Conservation (phyloP, 2,888 invertebrate species). For the Tyria jacobaeae region DNA sequence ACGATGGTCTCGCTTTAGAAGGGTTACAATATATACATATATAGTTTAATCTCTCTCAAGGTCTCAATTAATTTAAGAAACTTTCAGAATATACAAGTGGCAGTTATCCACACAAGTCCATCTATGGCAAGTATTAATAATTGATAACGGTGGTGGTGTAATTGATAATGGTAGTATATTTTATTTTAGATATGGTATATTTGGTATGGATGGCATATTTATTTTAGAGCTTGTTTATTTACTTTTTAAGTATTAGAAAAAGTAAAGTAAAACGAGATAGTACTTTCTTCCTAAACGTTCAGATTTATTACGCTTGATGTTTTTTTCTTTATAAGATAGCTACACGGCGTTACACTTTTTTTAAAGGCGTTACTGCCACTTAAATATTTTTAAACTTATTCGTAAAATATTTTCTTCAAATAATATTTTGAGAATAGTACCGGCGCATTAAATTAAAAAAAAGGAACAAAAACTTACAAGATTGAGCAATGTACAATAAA, state of each 20-base stretch:
- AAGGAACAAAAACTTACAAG: conserved; percentile 55
- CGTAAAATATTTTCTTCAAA: not conserved
- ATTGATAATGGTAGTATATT: too few species aligned
- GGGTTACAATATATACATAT: not conserved
- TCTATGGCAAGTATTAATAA: too few species aligned
- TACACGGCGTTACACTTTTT: too few species aligned
- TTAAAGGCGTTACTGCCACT: not conserved
- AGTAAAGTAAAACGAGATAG: too few species aligned
- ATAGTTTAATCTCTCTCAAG: not conserved
- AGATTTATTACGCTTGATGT: too few species aligned
- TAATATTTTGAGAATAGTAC: conserved; percentile 35
- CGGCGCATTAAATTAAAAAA: conserved; percentile 40
- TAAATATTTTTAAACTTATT: not conserved
- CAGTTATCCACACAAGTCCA: not conserved
- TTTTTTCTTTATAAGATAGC: too few species aligned
- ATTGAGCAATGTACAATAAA: conserved; percentile 75
- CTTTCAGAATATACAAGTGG: not conserved
- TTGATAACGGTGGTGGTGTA: too few species aligned
- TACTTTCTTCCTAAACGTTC: too few species aligned
- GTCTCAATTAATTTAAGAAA: not conserved
- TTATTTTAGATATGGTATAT: too few species aligned
- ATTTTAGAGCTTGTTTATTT: too few species aligned
- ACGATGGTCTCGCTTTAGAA: not conserved
- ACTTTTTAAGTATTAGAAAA: too few species aligned
- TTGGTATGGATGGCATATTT: too few species aligned